phyloP scores from a whole-genome alignment of 2,113 vertebrate species.

The Perognathus longimembris region DNA sequence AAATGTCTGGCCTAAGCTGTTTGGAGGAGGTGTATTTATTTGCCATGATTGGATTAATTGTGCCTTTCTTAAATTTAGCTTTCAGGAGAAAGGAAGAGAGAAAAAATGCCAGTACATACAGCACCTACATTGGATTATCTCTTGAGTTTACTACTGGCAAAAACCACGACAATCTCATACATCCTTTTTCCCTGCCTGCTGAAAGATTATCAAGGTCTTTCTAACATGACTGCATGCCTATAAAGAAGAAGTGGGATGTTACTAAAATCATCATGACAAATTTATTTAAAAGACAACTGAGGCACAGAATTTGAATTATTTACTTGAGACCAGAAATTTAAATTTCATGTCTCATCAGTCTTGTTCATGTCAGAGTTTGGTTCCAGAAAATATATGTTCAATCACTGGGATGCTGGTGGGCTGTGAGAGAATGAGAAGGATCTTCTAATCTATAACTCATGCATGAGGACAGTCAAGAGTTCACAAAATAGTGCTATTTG shows the following conservation, averaged over 20 bases:
- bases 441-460: background rate
- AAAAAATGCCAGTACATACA: slow-evolving; percentile 11
- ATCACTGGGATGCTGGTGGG: background rate
- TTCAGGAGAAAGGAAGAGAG: background rate
- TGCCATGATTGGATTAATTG: slow-evolving; percentile 39
- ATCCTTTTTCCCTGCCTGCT: slow-evolving; percentile 13
- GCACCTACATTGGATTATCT: background rate
- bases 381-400: slow-evolving; percentile 43
- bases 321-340: slow-evolving; percentile 34
- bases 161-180: background rate
- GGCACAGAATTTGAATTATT: slow-evolving; percentile 12
- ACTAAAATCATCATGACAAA: background rate
- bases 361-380: background rate
- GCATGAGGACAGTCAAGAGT: background rate
- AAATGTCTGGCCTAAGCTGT: slow-evolving; percentile 43
- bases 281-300: slow-evolving; percentile 43
- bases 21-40: slow-evolving; percentile 52
- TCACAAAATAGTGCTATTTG: background rate
- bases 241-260: background rate
- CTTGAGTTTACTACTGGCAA: background rate
- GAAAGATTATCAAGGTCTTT: slow-evolving; percentile 42
- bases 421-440: background rate
- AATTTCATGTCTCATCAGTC: background rate
- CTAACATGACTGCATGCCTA: background rate
- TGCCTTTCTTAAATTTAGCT: slow-evolving; percentile 51